Conservation (phyloP, 2,113 vertebrate genomes). For the Zosterops pallidus region DNA sequence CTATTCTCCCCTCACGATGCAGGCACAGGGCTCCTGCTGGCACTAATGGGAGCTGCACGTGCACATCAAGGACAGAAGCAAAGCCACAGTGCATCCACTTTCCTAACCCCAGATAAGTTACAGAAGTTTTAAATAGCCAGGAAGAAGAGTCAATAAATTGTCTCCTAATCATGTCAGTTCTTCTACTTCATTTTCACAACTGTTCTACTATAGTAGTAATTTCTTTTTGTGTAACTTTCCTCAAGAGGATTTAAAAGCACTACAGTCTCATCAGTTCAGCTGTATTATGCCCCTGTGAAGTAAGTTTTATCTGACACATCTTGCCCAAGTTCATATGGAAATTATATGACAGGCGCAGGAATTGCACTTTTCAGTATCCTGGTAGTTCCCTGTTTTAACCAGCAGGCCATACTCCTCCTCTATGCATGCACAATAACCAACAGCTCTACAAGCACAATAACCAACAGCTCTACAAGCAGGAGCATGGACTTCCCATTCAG, state of each 20-base stretch:
- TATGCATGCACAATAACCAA: background rate
- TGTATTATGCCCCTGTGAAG: background rate
- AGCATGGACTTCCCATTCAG: background rate
- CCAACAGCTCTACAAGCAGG: background rate
- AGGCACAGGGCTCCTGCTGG: slow-evolving; percentile 45
- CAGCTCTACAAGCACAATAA: background rate
- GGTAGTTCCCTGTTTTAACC: slow-evolving; percentile 21
- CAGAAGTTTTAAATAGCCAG: background rate
- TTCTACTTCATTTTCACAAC: slow-evolving; percentile 3
- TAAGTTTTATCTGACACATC: background rate
- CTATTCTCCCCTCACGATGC: slow-evolving; percentile 1
- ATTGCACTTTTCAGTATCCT: background rate
- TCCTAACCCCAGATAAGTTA: background rate
- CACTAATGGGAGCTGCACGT: slow-evolving; percentile 41
- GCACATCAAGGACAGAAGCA: slow-evolving; percentile 28
- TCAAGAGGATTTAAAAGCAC: slow-evolving; percentile 28
- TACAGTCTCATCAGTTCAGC: slow-evolving; percentile 16
- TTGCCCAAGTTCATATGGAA: slow-evolving; percentile 30
- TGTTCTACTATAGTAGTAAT: background rate
- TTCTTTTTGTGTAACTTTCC: slow-evolving; percentile 7
- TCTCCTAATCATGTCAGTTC: background rate
- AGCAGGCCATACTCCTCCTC: slow-evolving; percentile 47
- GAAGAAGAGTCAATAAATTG: background rate
- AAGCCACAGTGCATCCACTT: background rate
- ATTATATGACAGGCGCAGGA: background rate